phyloP scores from a whole-genome alignment of 2,888 invertebrate species.

The Drosophila multiciliata region DNA sequence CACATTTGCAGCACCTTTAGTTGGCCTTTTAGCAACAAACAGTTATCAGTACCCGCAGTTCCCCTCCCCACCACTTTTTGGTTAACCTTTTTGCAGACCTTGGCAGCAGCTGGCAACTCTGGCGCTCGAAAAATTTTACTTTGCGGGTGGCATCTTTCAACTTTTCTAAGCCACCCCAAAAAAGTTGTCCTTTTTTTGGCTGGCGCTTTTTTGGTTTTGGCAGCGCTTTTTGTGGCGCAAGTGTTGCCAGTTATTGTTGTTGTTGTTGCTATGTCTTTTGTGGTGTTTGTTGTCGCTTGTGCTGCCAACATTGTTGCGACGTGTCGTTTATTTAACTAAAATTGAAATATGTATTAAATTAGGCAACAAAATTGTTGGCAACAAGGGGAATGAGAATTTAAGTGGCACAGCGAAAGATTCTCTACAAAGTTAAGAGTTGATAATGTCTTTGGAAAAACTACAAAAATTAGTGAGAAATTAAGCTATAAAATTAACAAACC shows the following conservation, averaged over 20 bases:
- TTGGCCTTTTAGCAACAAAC: slow-evolving; percentile 58
- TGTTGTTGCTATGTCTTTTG: slow-evolving; percentile 19
- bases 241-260: slow-evolving; percentile 44
- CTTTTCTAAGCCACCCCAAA: slow-evolving; percentile 43
- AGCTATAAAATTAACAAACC: neutral
- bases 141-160: slow-evolving; percentile 54
- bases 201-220: slow-evolving; percentile 16
- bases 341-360: slow-evolving; percentile 74
- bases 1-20: slow-evolving; percentile 71
- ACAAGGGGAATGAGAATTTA: slow-evolving; percentile 9
- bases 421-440: neutral
- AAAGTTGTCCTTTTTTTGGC: slow-evolving; percentile 37
- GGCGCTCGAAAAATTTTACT: slow-evolving; percentile 38
- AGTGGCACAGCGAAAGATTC: neutral
- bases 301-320: slow-evolving; percentile 30
- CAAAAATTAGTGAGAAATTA: neutral
- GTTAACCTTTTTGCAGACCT: neutral
- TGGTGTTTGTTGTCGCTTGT: slow-evolving; percentile 21
- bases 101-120: slow-evolving; percentile 52
- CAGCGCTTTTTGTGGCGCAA: slow-evolving; percentile 41
- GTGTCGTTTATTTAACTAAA: slow-evolving; percentile 65
- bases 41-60: neutral
- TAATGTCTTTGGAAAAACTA: neutral
- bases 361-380: slow-evolving; percentile 39
- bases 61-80: too few species aligned